A percentile compares a stretch with the other conserved stretches of the same genome.
These are phyloP conservation scores for Lasioglossum baleicum DNA, from an alignment of 1,140 invertebrate genomes.

Conservation along the genomic window DNA sequence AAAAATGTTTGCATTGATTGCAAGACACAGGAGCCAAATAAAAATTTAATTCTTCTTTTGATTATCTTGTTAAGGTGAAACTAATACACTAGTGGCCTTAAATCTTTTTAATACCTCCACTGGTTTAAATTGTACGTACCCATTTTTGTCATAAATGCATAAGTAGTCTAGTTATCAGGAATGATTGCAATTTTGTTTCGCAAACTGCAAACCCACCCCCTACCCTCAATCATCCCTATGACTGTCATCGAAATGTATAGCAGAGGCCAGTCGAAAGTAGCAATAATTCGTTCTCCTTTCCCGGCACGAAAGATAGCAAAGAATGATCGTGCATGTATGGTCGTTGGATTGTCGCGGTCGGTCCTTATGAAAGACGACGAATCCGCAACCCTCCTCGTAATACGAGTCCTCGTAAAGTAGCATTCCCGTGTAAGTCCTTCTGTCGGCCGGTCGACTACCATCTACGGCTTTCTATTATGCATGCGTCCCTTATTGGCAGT, in stretches of 20 bases:
- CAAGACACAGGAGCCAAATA: too few relatives aligned
- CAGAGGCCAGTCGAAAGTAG: not conserved
- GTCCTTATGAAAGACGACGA: slow-evolving; percentile 52
- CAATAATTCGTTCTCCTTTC: not conserved
- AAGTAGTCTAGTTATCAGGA: too few relatives aligned
- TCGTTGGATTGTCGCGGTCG: not conserved
- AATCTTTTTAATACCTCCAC: too few relatives aligned
- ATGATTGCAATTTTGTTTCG: too few relatives aligned
- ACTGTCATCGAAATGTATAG: not conserved
- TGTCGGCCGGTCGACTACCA: slow-evolving; percentile 62
- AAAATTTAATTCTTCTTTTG: too few relatives aligned
- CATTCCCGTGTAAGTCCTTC: slow-evolving; percentile 70
- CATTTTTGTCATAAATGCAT: too few relatives aligned
- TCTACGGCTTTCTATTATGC: slow-evolving; percentile 72
- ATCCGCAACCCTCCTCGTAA: slow-evolving; percentile 63
- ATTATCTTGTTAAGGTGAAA: too few relatives aligned
- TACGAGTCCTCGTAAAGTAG: slow-evolving; percentile 69
- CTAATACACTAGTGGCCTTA: too few relatives aligned
- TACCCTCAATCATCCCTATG: too few relatives aligned
- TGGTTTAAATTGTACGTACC: too few relatives aligned
- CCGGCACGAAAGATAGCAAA: not conserved
- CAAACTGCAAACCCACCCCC: too few relatives aligned
- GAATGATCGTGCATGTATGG: not conserved
- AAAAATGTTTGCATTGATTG: too few relatives aligned
- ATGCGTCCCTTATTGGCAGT: slow-evolving; percentile 74